Conservation (phyloP, 2,888 invertebrate species). For the Lepidochitona cinerea region DNA sequence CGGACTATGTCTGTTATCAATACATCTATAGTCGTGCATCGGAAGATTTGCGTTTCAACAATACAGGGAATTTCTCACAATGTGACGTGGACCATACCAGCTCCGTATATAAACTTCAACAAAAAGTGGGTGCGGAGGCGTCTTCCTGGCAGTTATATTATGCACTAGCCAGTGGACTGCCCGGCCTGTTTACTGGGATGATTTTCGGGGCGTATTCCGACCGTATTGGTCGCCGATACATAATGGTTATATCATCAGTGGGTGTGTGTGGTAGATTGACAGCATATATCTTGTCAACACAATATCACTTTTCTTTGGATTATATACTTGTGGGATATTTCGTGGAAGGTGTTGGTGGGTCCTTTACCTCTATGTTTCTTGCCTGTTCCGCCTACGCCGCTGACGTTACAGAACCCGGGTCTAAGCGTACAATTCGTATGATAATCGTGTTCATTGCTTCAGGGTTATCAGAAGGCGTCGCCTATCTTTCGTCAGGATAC, state of each 20-base stretch:
- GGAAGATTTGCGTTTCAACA: not conserved
- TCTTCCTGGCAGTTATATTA: constrained; percentile 2
- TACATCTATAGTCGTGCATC: not conserved
- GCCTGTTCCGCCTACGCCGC: constrained; percentile 34
- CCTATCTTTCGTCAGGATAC: constrained; percentile 20
- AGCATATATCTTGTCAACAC: constrained; percentile 11
- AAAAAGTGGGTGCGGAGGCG: not conserved
- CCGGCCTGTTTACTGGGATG: not conserved
- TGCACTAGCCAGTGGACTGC: not conserved
- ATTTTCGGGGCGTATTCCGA: not conserved
- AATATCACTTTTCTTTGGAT: not conserved
- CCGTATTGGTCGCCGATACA: not conserved
- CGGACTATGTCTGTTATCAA: not conserved
- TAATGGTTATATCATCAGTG: not conserved
- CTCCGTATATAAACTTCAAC: not conserved
- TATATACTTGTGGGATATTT: constrained; percentile 20
- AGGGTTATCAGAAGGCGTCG: not conserved
- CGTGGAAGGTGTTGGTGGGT: constrained; percentile 36
- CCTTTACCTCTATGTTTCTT: constrained; percentile 28
- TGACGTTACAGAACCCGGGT: constrained; percentile 29
- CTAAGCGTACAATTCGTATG: constrained; percentile 27
- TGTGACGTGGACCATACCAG: not conserved
- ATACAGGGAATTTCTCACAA: not conserved
- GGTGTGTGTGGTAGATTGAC: not conserved
- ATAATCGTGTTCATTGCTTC: not conserved